A percentile compares a stretch with the other conserved stretches of the same genome.
These are phyloP conservation scores for Alsophila aescularia DNA, from an alignment of 2,888 invertebrate species.

Conservation along the genomic window DNA sequence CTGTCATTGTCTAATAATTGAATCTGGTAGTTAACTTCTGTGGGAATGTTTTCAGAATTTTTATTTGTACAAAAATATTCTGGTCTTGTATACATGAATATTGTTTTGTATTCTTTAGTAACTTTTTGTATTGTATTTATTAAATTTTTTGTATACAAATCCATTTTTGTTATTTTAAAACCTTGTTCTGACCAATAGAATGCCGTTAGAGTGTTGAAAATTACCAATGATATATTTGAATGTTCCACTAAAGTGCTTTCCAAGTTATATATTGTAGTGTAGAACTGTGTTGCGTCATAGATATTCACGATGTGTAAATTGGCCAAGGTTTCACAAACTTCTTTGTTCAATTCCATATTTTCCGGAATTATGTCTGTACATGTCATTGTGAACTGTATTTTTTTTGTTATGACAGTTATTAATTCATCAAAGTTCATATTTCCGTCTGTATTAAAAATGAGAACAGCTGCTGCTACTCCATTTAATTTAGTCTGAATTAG, in stretches of 20 bases:
- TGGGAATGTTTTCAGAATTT: conserved; percentile 52
- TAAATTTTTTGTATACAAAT: conserved; percentile 76
- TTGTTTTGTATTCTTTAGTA: conserved; percentile 76
- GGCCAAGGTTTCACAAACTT: conserved; percentile 46
- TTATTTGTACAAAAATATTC: conserved; percentile 76
- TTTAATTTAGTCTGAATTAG: conserved; percentile 53
- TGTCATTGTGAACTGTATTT: conserved; percentile 24
- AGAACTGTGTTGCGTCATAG: conserved; percentile 70
- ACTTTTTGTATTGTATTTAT: conserved; percentile 69
- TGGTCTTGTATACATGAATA: conserved; percentile 81
- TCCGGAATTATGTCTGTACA: conserved; percentile 10
- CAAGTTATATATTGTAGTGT: conserved; percentile 70
- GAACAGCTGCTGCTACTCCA: conserved; percentile 59
- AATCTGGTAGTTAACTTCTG: conserved; percentile 70
- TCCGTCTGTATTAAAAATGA: conserved; percentile 74
- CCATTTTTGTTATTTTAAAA: conserved; percentile 75
- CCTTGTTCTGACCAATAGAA: conserved; percentile 83
- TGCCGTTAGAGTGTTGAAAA: conserved; percentile 75
- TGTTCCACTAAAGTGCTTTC: conserved; percentile 67
- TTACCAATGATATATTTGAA: conserved; percentile 65
- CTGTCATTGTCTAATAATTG: conserved; percentile 44
- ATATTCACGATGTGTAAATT: conserved; percentile 65
- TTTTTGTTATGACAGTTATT: conserved; percentile 43
- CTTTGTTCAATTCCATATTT: conserved; percentile 34
- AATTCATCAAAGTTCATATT: conserved; percentile 60